A percentile compares a stretch with the other conserved stretches of the same genome.
Evolutionary conservation across 2,113 vertebrate genomes (phyloP).

Genomic region (Colius striatus): DNA sequence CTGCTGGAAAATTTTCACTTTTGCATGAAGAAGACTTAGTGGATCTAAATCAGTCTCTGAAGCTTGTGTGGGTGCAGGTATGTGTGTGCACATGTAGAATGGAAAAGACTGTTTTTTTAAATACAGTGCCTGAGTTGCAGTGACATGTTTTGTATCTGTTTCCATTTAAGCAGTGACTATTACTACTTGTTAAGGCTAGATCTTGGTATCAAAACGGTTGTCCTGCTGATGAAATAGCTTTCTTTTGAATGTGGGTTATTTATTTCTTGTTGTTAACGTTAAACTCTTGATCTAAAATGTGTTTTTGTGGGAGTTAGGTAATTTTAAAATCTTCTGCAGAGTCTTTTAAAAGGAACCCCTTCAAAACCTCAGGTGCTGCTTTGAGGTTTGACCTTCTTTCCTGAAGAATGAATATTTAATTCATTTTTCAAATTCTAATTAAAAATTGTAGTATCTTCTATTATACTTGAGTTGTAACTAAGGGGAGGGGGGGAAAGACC

Average conservation of each 20-base stretch:
- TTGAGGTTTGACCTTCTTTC: slow-evolving; percentile 49
- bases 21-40: slow-evolving; percentile 1
- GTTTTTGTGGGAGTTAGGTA: background rate
- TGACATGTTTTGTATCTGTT: background rate
- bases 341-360: background rate
- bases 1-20: background rate
- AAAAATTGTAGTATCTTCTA: slow-evolving; percentile 55
- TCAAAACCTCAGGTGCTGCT: slow-evolving; percentile 17
- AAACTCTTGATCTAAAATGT: background rate
- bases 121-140: slow-evolving; percentile 30
- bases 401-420: slow-evolving; percentile 61
- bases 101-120: background rate
- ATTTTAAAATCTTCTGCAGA: background rate
- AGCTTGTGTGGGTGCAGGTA: slow-evolving; percentile 61
- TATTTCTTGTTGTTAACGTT: background rate
- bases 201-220: background rate
- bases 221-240: background rate
- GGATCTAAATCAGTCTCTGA: slow-evolving; percentile 34
- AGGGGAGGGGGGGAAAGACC: background rate
- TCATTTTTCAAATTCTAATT: slow-evolving; percentile 66
- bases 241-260: background rate
- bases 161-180: background rate
- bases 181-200: background rate
- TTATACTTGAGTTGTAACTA: slow-evolving; percentile 15
- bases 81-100: background rate